Evolutionary conservation across 2,888 invertebrate species (phyloP).

Genomic region (Gryllus longicercus): DNA sequence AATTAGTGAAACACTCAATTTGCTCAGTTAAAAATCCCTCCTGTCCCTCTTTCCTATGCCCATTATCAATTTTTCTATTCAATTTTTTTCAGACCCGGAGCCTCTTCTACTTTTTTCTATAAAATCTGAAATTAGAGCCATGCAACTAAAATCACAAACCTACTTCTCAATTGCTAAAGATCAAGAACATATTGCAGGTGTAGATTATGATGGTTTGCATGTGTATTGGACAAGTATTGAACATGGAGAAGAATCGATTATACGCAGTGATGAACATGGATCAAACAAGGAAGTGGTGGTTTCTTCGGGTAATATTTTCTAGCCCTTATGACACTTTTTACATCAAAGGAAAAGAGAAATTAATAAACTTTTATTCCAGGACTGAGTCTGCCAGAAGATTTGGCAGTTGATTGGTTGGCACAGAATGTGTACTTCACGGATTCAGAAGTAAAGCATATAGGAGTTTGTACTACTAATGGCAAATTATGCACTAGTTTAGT

Average conservation of each 20-base stretch:
- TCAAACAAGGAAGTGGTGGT: conserved; percentile 55
- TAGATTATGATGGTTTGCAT: conserved; percentile 65
- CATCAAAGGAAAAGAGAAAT: background rate
- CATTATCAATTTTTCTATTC: too few relatives aligned
- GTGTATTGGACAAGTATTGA: conserved; percentile 77
- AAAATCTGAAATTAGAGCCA: conserved; percentile 56
- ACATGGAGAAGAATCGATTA: conserved; percentile 67
- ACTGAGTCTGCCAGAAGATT: conserved; percentile 67
- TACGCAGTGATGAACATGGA: conserved; percentile 61
- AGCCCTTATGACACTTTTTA: background rate
- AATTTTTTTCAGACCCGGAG: conserved; percentile 55
- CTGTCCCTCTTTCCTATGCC: background rate
- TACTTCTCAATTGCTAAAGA: conserved; percentile 43
- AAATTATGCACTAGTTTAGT: conserved; percentile 62
- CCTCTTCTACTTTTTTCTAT: conserved; percentile 67
- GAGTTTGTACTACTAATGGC: conserved; percentile 69
- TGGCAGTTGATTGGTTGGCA: conserved; percentile 74
- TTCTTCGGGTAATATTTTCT: conserved; percentile 44
- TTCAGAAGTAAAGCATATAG: conserved; percentile 64
- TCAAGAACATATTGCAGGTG: conserved; percentile 52
- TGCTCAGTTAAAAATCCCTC: background rate
- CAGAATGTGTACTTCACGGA: conserved; percentile 82
- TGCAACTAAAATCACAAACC: conserved; percentile 56
- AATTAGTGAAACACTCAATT: too few relatives aligned
- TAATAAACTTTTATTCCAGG: conserved; percentile 50